Percentiles rank a stretch among this genome's conserved stretches.
Evolutionary conservation across 2,113 vertebrate genomes (phyloP).

Genomic region (Acanthochromis polyacanthus): DNA sequence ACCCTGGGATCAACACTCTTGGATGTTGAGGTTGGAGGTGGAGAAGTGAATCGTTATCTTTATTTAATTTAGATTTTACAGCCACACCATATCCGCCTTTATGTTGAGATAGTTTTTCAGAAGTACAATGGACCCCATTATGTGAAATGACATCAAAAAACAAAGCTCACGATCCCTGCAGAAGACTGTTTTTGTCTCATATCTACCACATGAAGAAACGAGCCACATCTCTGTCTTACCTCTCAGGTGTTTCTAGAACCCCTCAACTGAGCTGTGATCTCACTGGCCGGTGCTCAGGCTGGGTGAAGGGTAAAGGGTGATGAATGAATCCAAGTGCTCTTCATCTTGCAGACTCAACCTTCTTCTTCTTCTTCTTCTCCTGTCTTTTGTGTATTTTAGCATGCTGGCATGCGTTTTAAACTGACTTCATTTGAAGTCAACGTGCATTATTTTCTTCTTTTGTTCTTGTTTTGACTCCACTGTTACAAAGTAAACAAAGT

Average conservation of each 20-base stretch:
- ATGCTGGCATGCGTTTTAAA: conserved; percentile 69
- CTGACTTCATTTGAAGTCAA: conserved; percentile 64
- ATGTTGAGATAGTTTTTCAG: too few relatives aligned
- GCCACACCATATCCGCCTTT: too few relatives aligned
- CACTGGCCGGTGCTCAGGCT: conserved; percentile 31
- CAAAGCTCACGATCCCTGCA: too few relatives aligned
- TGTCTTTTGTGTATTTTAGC: conserved; percentile 33
- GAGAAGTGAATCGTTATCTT: too few relatives aligned
- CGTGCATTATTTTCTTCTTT: conserved; percentile 57
- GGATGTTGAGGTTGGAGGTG: too few relatives aligned
- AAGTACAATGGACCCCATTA: too few relatives aligned
- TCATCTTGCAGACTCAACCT: conserved; percentile 40
- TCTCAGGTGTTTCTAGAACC: background rate
- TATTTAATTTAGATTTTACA: too few relatives aligned
- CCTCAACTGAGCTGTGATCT: conserved; percentile 2
- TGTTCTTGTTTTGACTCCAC: conserved; percentile 29
- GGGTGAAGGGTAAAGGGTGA: conserved; percentile 27
- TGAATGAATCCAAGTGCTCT: conserved; percentile 67
- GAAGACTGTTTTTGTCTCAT: too few relatives aligned
- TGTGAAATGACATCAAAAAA: too few relatives aligned
- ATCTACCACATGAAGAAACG: background rate
- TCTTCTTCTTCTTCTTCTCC: conserved; percentile 28
- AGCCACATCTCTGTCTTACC: background rate
- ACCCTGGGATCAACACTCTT: too few relatives aligned
- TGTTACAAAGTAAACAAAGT: conserved; percentile 43